Evolutionary conservation across 92 coral and sea anemone species (phyloP).

Genomic region (Metridium senile): DNA sequence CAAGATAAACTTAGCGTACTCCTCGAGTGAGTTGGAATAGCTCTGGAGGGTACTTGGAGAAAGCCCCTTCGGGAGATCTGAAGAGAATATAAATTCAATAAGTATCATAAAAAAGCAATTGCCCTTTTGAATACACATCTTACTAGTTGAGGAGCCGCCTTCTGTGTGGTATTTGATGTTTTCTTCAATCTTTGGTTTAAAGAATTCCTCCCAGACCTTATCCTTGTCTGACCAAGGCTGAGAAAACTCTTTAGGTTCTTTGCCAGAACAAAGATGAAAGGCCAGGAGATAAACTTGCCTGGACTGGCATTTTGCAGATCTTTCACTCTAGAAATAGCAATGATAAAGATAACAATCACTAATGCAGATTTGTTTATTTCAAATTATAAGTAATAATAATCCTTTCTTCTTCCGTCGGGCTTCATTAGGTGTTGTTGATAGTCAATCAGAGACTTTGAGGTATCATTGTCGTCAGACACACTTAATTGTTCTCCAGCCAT

Average conservation of each 20-base stretch:
- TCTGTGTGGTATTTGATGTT: constrained; percentile 5
- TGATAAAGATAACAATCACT: not conserved
- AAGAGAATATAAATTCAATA: not conserved
- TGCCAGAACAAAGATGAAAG: not conserved
- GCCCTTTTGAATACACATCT: not conserved
- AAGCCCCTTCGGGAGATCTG: constrained; percentile 6
- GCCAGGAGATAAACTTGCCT: not conserved
- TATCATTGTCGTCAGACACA: too few relatives aligned
- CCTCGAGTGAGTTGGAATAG: constrained; percentile 17
- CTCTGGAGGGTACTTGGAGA: constrained; percentile 14
- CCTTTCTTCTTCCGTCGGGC: not conserved
- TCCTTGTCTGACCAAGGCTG: too few relatives aligned
- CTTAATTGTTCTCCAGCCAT: too few relatives aligned
- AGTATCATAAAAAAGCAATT: not conserved
- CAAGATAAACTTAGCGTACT: not conserved
- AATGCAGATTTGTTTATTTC: not conserved
- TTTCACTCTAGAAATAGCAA: not conserved
- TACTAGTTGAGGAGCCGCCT: not conserved
- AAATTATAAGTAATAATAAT: not conserved
- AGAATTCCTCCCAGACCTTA: too few relatives aligned
- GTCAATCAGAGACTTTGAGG: too few relatives aligned
- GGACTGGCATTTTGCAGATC: not conserved
- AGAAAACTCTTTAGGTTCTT: not conserved
- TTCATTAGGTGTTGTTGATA: not conserved
- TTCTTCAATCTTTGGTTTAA: too few relatives aligned